These are phyloP conservation scores for Xiphorhynchus elegans DNA, from an alignment of 2,113 vertebrate species.

Conservation along the genomic window DNA sequence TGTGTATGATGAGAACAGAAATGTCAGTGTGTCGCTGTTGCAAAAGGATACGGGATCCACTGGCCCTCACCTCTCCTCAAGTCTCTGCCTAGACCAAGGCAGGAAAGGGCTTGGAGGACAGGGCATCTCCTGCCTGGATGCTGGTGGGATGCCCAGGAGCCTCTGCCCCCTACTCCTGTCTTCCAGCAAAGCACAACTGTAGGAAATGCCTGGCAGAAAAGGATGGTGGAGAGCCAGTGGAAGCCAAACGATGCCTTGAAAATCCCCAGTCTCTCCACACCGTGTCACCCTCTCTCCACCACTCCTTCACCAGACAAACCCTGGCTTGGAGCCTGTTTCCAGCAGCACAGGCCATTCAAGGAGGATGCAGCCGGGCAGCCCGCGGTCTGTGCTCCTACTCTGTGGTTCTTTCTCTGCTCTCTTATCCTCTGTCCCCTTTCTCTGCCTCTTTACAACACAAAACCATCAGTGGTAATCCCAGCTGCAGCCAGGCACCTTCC, in stretches of 20 bases:
- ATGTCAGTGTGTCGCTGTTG: not conserved
- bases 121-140: not conserved
- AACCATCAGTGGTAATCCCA: not conserved
- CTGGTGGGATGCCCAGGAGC: not conserved
- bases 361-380: not conserved
- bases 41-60: not conserved
- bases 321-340: not conserved
- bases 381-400: not conserved
- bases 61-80: not conserved
- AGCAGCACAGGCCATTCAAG: not conserved
- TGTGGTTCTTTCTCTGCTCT: not conserved
- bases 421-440: not conserved
- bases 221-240: accelerated
- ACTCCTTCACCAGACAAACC: not conserved
- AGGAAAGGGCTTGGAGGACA: not conserved
- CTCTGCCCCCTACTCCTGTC: not conserved
- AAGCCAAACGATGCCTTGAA: not conserved
- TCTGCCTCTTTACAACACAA: not conserved
- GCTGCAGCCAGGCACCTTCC: not conserved
- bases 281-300: conserved; percentile 59
- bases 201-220: not conserved
- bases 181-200: not conserved
- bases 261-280: conserved; percentile 48
- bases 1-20: not conserved
- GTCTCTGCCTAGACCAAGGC: not conserved